A percentile compares a stretch with the other conserved stretches of the same genome.
Conservation (phyloP, 2,113 vertebrate species). For the Hemicordylus capensis region DNA sequence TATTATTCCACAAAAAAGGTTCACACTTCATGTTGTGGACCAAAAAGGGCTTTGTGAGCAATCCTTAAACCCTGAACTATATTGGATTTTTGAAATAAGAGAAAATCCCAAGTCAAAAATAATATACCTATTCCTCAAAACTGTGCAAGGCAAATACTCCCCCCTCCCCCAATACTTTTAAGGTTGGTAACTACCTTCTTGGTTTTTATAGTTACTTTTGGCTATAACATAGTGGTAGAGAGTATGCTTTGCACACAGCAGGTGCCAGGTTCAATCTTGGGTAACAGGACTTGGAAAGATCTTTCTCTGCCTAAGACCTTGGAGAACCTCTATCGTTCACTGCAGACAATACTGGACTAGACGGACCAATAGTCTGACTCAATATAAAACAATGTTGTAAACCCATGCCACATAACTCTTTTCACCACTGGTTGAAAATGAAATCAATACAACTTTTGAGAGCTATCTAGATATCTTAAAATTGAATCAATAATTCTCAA, state of each 20-base stretch:
- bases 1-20: slow-evolving; percentile 57
- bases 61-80: background rate
- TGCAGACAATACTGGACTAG: background rate
- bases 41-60: slow-evolving; percentile 40
- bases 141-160: background rate
- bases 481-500: too few relatives aligned
- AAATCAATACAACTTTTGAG: too few relatives aligned
- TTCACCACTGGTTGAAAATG: too few relatives aligned
- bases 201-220: background rate
- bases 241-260: background rate
- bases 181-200: background rate
- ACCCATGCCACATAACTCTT: too few relatives aligned
- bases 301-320: too few relatives aligned
- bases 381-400: background rate
- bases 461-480: too few relatives aligned
- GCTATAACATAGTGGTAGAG: background rate
- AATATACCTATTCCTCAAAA: background rate
- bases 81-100: slow-evolving; percentile 2
- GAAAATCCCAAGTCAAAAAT: background rate
- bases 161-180: too few relatives aligned
- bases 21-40: slow-evolving; percentile 36
- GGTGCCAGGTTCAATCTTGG: background rate
- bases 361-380: background rate
- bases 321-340: background rate
- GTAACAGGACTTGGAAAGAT: background rate